Percentiles rank a stretch among this genome's conserved stretches.
These are phyloP conservation scores for Phymanthus crucifer DNA, from an alignment of 92 coral and sea anemone genomes.

Conservation along the genomic window DNA sequence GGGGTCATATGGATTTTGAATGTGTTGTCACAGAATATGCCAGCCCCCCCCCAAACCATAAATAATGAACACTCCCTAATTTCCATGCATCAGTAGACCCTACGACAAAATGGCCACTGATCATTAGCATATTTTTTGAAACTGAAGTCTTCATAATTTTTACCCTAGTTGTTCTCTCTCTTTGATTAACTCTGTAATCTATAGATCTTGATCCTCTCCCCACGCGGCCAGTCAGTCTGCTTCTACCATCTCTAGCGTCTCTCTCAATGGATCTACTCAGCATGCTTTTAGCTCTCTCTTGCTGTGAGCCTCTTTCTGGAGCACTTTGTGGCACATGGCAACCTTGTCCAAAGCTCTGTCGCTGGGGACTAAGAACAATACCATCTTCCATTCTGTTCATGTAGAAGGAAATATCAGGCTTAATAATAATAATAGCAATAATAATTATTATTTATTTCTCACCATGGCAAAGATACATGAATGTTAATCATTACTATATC, in stretches of 20 bases:
- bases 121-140: background rate
- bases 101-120: background rate
- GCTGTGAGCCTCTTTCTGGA: conserved; percentile 67
- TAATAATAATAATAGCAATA: too few relatives aligned
- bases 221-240: conserved; percentile 86
- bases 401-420: background rate
- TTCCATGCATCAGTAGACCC: too few relatives aligned
- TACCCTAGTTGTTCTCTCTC: conserved; percentile 29
- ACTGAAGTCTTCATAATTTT: too few relatives aligned
- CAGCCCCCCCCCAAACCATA: too few relatives aligned
- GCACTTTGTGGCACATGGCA: conserved; percentile 94
- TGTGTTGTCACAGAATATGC: too few relatives aligned
- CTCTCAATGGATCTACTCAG: conserved; percentile 71
- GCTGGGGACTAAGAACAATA: conserved; percentile 94
- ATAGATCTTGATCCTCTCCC: conserved; percentile 76
- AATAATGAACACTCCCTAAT: too few relatives aligned
- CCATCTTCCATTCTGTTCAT: conserved; percentile 76
- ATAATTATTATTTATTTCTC: too few relatives aligned
- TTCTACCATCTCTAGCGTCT: conserved; percentile 80
- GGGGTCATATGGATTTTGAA: too few relatives aligned
- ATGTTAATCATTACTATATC: too few relatives aligned
- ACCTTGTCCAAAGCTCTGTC: conserved; percentile 97
- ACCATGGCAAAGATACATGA: too few relatives aligned
- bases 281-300: conserved; percentile 70
- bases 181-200: conserved; percentile 60